These are phyloP conservation scores for Nesoenas mayeri DNA, from an alignment of 2,113 vertebrate species.

Conservation along the genomic window DNA sequence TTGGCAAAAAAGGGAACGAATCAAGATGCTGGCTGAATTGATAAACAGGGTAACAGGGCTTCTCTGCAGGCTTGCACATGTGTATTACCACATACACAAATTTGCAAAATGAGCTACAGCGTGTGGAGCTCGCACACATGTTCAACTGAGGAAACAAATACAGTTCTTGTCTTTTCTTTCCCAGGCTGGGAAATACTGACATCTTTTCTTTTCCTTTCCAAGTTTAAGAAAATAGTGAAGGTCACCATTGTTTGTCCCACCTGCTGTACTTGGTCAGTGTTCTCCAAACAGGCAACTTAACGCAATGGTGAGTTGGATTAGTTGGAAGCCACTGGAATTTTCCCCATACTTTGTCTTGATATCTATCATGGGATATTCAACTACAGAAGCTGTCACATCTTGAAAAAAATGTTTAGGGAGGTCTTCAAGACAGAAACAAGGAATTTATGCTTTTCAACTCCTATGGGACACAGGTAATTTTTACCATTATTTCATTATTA, in stretches of 20 bases:
- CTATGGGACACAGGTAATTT: neutral
- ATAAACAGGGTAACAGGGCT: neutral
- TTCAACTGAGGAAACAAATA: neutral
- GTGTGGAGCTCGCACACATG: accelerated
- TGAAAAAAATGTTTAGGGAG: neutral
- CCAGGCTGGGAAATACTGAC: neutral
- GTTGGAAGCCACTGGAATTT: neutral
- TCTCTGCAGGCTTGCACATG: neutral
- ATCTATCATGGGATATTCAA: neutral
- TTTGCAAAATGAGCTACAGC: neutral
- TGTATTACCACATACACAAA: too few relatives aligned
- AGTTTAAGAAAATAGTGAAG: neutral
- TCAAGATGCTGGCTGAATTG: neutral
- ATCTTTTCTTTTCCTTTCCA: neutral
- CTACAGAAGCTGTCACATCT: neutral
- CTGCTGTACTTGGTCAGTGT: neutral
- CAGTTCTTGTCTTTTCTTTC: neutral
- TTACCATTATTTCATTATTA: neutral
- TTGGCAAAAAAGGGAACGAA: neutral
- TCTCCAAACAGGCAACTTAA: neutral
- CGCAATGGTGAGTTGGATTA: accelerated
- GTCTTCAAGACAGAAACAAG: neutral
- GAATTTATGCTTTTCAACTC: neutral
- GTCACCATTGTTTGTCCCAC: neutral
- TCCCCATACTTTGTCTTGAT: neutral